Conservation (phyloP, 2,113 vertebrate genomes). For the Engystomops pustulosus region DNA sequence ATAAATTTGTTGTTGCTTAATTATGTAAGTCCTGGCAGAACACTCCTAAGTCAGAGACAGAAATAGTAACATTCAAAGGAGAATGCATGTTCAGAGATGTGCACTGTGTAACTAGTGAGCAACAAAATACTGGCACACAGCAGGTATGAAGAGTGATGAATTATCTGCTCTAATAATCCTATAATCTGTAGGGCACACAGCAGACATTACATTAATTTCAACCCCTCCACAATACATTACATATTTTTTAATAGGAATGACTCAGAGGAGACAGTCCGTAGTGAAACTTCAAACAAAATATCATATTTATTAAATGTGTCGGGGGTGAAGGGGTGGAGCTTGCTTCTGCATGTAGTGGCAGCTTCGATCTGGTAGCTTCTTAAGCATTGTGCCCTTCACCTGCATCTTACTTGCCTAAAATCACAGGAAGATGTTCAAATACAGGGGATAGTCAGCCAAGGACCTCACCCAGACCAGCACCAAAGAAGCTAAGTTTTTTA, state of each 20-base stretch:
- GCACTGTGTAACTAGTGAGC: constrained; percentile 2
- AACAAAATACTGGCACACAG: background rate
- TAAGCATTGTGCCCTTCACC: too few relatives aligned
- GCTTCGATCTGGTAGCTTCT: too few relatives aligned
- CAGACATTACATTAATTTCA: background rate
- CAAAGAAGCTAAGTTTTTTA: too few relatives aligned
- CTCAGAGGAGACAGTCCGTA: background rate
- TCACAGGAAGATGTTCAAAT: too few relatives aligned
- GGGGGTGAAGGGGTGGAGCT: too few relatives aligned
- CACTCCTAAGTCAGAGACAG: constrained; percentile 23
- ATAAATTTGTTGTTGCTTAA: constrained; percentile 37
- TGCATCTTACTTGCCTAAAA: too few relatives aligned
- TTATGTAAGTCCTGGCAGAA: constrained; percentile 48
- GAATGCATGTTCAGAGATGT: constrained; percentile 27
- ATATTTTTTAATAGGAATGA: background rate
- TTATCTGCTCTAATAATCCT: constrained; percentile 9
- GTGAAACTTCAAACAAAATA: too few relatives aligned
- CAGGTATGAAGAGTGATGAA: background rate
- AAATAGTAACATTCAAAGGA: constrained; percentile 44
- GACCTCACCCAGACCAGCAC: too few relatives aligned
- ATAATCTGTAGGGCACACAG: background rate
- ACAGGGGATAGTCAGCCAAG: too few relatives aligned
- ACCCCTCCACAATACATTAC: background rate
- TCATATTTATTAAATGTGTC: too few relatives aligned
- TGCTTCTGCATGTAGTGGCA: too few relatives aligned